Evolutionary conservation across 2,113 vertebrate species (phyloP), one percentile per base, ranked within the genome.

Genomic region (Micronycteris hirsuta): DNA sequence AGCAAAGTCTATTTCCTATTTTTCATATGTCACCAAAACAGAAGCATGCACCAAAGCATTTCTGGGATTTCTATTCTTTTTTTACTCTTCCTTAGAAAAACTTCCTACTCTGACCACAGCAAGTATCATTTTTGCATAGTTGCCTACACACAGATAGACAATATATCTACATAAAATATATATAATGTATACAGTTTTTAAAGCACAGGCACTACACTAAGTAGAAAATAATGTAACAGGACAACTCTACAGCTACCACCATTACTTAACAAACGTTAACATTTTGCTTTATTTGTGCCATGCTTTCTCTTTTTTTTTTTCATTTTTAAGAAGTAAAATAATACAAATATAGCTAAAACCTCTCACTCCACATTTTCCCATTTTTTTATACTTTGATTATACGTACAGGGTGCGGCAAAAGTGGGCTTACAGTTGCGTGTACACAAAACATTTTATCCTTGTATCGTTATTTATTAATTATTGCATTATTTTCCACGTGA

Each of bases 231-330:
- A 45, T n/a, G 24, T 24, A 85, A 41, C 19, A 90, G 80, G 19
- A 58, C 13, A 84, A 17, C 15, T 90, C 56, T 61, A 22, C 31
- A 61, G 67, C 52, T 71, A 96, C 41, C 10, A 88, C 56, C 52
- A 61, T 41, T 45, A 77, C n/a, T 81, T 91, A 95, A 82, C 10
- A 95, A 93, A 94, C 76, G 24, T 7, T 92, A 86, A 78, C 33
- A 71, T 67, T 67, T n/a, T 96, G 28, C 14, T 54, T 78, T 71
- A 87, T 38, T 61, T 82, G 11, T 5, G 45, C 76, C 65, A 73
- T 71, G 41, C 3, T 54, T 54, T 71, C 31, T 31, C 73, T 74
- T 28, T 26, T 43, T 70, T 74, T 28, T 26, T 43, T 70, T 31
- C 31, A 56, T 78, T 45, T 77, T 63, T 84, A 49, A 96, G 15